Percentiles rank a stretch among this genome's conserved stretches.
Conservation (phyloP, 92 coral and sea anemone species). For the Zoanthus sociatus region DNA sequence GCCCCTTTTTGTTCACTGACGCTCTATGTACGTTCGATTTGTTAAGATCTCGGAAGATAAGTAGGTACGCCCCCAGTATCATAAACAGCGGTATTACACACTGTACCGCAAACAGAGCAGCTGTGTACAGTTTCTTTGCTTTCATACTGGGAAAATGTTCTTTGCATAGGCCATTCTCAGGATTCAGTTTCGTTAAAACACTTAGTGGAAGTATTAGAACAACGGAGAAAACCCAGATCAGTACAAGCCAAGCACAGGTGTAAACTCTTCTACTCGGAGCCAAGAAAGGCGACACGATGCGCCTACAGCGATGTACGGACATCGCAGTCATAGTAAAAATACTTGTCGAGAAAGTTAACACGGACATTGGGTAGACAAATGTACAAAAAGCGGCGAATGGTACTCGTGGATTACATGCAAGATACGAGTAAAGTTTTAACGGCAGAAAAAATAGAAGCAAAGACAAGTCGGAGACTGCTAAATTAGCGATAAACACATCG, state of each 20-base stretch:
- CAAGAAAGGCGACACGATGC: slow-evolving; percentile 74
- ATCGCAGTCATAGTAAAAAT: slow-evolving; percentile 84
- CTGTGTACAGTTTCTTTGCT: slow-evolving; percentile 78
- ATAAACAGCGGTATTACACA: slow-evolving; percentile 82
- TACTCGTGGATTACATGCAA: slow-evolving; percentile 57
- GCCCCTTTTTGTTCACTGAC: slow-evolving; percentile 8
- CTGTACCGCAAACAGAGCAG: slow-evolving; percentile 76
- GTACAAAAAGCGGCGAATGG: slow-evolving; percentile 68
- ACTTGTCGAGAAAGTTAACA: slow-evolving; percentile 83
- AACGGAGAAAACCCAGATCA: slow-evolving; percentile 74
- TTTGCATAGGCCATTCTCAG: slow-evolving; percentile 42
- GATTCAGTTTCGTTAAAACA: slow-evolving; percentile 67
- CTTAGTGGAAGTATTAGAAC: slow-evolving; percentile 68
- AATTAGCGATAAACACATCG: slow-evolving; percentile 84
- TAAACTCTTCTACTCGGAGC: slow-evolving; percentile 67
- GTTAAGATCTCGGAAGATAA: slow-evolving; percentile 86
- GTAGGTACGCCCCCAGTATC: slow-evolving; percentile 84
- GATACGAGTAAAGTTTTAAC: slow-evolving; percentile 68
- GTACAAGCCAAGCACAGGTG: slow-evolving; percentile 57
- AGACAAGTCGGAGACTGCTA: slow-evolving; percentile 78
- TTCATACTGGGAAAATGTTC: slow-evolving; percentile 72
- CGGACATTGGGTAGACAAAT: slow-evolving; percentile 71
- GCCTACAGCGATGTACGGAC: slow-evolving; percentile 87
- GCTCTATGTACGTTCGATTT: slow-evolving; percentile 33
- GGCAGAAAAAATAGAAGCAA: slow-evolving; percentile 78